Base-by-base conservation (phyloP, 2,888 invertebrate genomes). In the Amblyteles armatorius region DNA sequence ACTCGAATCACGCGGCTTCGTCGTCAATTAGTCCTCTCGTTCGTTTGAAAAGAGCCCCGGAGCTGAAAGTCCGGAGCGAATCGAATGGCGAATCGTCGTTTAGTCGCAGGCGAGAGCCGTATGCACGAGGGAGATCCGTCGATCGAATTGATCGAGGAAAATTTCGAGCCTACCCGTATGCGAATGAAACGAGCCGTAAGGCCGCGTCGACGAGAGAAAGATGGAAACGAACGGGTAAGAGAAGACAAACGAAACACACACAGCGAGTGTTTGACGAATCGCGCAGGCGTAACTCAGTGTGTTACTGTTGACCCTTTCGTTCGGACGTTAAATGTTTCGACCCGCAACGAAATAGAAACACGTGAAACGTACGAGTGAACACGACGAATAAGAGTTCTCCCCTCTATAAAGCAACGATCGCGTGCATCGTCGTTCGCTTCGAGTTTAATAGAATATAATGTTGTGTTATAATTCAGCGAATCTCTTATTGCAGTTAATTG, bases 1-100 rank as follows among this genome's bases (percentile, higher is more conserved):
- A 86, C 67, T 85, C 60, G 79, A 84, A 83, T 84, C 82, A 82
- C 84, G 82, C 80, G 81, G 76, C 79, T 84, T 83, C 52, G 84
- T 69, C 86, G 86, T 74, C 69, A 52, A 84, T 84, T 84, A 83
- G 52, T 48, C 65, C 60, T 84, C 60, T 33, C 22, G 63, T 36
- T 65, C 57, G 57, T 55, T 19, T 44, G 22, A 19, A 76, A 33
- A 36, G 36, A 67, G 40, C 48, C 7, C 33, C 33, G 9, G 19
- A 33, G 52, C 52, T 36, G 55, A 71, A 29, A 55, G 55, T 29
- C 48, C 9, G 19, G 57, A 57, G 40, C 16, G 40, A 26, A 73
- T 60, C 57, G 72, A 72, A 57, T 40, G 5, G 13, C 60, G 36
- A 63, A 63, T 63, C 63, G n/a, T 16, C 36, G 63, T 7, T 63